Base-by-base conservation (phyloP, 2,888 invertebrate genomes). In the Drosophila anceps region DNA sequence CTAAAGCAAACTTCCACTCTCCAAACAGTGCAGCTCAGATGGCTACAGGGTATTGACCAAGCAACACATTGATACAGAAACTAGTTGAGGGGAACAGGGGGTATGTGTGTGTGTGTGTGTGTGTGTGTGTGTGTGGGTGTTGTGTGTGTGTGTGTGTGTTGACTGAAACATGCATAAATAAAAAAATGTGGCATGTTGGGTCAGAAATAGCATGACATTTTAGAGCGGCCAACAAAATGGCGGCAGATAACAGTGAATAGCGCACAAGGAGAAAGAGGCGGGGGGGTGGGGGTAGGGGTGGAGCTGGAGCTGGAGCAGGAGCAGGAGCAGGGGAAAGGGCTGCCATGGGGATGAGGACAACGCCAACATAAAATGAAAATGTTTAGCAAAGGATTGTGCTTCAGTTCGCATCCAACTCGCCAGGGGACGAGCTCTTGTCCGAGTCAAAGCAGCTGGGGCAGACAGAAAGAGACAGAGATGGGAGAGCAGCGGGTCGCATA, bases 171-270 rank as follows among this genome's bases (percentile, higher is more conserved):
- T 84, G 85, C 90, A 88, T 86, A 89, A 88, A 89, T 84, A 89
- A 86, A 84, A 50, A 50, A 86, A 76, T 84, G 90, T 83, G 90
- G 88, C 85, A 84, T 85, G 83, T 87, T 86, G 88, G 90, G 90
- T 89, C 90, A 87, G 79, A 85, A 86, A 86, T 86, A 89, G 86
- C 88, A 82, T 88, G 90, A 82, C 90, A 84, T 81, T 89, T 77
- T 87, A 69, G 71, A 71, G 69, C 80, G 71, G 72, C 67, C 74
- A 79, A 76, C 89, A 81, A 88, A 88, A 88, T 86, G 89, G 73
- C 76, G 87, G 58, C 82, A 77, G 88, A 86, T 79, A 85, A 69
- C 75, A 71, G 63, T 65, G 48, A 68, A 70, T 67, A 20, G 18
- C 18, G 48, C 29, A 29, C 15, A 2, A 7, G 29, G 12, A n/a